phyloP scores from a whole-genome alignment of 2,888 invertebrate genomes.

The Campoletis raptor region DNA sequence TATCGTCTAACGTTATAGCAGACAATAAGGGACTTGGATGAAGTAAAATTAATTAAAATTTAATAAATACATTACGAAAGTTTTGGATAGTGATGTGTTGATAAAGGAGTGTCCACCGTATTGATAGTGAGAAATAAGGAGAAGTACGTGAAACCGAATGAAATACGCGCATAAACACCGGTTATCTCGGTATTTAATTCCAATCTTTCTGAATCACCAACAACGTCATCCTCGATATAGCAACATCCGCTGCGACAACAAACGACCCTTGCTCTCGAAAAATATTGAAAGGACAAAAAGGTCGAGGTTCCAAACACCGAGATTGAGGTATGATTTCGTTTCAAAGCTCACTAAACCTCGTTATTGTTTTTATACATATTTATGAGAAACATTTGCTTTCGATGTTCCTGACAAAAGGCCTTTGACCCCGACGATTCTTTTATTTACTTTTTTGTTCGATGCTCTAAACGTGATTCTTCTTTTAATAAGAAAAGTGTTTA shows the following conservation, averaged over 20 bases:
- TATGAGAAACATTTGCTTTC: not conserved
- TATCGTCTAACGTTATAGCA: not conserved
- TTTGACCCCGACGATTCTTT: not conserved
- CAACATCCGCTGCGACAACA: slow-evolving; percentile 23
- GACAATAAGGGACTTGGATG: not conserved
- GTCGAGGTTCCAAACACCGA: slow-evolving; percentile 10
- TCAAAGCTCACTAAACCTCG: not conserved
- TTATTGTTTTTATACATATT: not conserved
- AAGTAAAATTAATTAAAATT: not conserved
- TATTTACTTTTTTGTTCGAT: not conserved
- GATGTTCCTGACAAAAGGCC: not conserved
- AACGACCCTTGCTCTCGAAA: not conserved
- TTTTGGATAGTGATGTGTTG: slow-evolving; percentile 43
- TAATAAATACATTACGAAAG: not conserved
- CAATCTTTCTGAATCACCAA: not conserved
- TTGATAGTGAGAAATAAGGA: slow-evolving; percentile 10
- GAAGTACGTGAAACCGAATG: slow-evolving; percentile 33
- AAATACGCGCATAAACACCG: slow-evolving; percentile 50
- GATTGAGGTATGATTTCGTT: slow-evolving; percentile 35
- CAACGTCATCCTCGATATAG: slow-evolving; percentile 44
- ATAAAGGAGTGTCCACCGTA: slow-evolving; percentile 36
- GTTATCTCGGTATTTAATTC: slow-evolving; percentile 28
- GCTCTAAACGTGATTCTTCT: not conserved
- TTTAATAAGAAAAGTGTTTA: not conserved
- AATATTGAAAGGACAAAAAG: not conserved